Base-by-base conservation (phyloP, 2,888 invertebrate species). In the Hemicrepidius hirtus region DNA sequence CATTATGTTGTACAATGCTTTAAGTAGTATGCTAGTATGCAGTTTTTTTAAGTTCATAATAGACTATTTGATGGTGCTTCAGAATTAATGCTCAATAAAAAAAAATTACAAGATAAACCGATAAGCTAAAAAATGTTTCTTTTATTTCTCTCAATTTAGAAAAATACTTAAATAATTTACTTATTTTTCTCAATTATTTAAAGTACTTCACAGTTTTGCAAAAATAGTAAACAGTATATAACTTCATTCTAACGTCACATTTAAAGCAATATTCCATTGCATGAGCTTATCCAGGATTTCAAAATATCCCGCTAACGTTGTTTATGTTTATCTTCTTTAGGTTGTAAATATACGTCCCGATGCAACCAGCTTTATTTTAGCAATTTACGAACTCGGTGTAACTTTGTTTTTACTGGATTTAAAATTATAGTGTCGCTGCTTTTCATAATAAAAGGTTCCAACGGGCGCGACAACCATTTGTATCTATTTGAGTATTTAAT, bases 401-500 rank as follows among this genome's bases (percentile, higher is more conserved):
- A 60, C 60, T 35, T 57, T 44, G 60, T 60, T 60, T 55, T 44
- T 57, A 40, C 21, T 41, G 24, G 16, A 60, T 60, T 44, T 44
- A 60, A 60, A 60, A 24, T 60, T 44, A 57, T 57, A 16, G 60
- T 44, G 28, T 60, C n/a, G n/a, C 28, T 28, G 44, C 41, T 49
- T 49, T 64, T 50, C 35, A 64, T 50, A 62, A 62, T 62, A 62
- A 62, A 59, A 62, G 18, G 46, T 44, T 62, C 44, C 20, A 53
- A 12, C 37, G 40, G 28, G 37, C 46, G 24, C 44, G 44, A 37
- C 37, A 24, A 28, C 35, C 37, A 62, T 68, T 70, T 70, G 13
- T 70, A 35, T 59, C 46, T 59, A 70, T 65, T 70, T 65, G 20
- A 16, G 57, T 64, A 70, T 55, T 70, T 57, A 65, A 55, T 46